Evolutionary conservation across 2,113 vertebrate species (phyloP).

Genomic region (Pao palembangensis): DNA sequence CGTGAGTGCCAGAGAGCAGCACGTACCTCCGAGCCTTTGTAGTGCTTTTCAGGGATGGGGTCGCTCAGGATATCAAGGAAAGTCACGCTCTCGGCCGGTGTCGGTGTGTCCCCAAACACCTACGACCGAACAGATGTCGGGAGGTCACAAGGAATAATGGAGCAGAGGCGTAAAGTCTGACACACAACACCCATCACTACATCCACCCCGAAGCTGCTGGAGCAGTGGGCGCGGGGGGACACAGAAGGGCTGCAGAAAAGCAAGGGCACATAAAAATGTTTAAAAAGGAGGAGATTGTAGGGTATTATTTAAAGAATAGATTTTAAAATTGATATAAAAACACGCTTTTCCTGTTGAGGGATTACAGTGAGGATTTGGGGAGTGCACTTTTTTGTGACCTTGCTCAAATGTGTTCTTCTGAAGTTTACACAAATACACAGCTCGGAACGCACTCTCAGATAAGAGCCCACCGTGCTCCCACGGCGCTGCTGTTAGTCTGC

Average conservation of each 20-base stretch:
- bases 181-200: conserved; percentile 48
- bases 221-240: conserved; percentile 28
- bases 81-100: conserved; percentile 58
- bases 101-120: conserved; percentile 74
- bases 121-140: conserved; percentile 53
- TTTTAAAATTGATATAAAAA: conserved; percentile 25
- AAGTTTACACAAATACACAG: conserved; percentile 34
- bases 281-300: too few relatives aligned
- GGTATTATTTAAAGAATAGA: too few relatives aligned
- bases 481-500: conserved; percentile 23
- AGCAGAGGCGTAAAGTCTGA: conserved; percentile 19
- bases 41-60: conserved; percentile 74
- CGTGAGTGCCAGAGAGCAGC: too few relatives aligned
- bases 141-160: conserved; percentile 46
- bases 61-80: conserved; percentile 76
- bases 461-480: conserved; percentile 2
- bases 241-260: conserved; percentile 15
- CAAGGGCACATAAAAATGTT: conserved; percentile 29
- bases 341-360: conserved; percentile 34
- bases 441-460: conserved; percentile 21
- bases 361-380: conserved; percentile 5
- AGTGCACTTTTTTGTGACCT: conserved; percentile 47
- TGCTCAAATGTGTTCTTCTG: conserved; percentile 41
- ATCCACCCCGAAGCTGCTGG: conserved; percentile 51
- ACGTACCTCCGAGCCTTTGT: conserved; percentile 69